Percentiles rank a stretch among this genome's conserved stretches.
Evolutionary conservation across 2,797 vertebrate species (phyloP).

Genomic region (Pangasius sanitwongsei): DNA sequence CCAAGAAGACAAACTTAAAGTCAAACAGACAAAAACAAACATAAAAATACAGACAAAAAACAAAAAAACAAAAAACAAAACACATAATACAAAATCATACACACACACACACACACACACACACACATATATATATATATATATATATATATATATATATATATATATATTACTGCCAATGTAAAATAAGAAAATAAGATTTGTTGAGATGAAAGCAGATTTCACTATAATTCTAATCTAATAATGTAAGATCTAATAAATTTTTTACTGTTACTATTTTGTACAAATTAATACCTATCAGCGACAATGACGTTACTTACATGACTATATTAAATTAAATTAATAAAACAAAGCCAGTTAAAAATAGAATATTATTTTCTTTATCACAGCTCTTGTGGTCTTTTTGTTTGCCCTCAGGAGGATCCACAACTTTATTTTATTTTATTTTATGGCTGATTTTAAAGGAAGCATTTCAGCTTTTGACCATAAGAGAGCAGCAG

Average conservation of each 20-base stretch:
- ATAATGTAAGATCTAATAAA: background rate
- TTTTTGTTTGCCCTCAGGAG: background rate
- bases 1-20: no score
- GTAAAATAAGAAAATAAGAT: background rate
- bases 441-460: background rate
- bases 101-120: no score
- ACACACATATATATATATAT: no score
- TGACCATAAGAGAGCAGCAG: conserved; percentile 53
- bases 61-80: no score
- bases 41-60: no score
- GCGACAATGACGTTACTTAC: background rate
- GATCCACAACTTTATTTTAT: background rate
- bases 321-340: background rate
- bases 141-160: no score
- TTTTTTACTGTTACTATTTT: background rate
- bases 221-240: background rate
- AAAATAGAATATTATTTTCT: background rate
- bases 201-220: background rate
- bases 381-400: background rate
- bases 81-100: no score
- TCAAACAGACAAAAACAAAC: no score
- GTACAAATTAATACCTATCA: background rate
- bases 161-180: no score
- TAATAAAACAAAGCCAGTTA: background rate
- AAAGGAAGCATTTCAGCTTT: background rate